Base-by-base conservation (phyloP, 2,797 vertebrate genomes). In the Gambelia wislizenii region DNA sequence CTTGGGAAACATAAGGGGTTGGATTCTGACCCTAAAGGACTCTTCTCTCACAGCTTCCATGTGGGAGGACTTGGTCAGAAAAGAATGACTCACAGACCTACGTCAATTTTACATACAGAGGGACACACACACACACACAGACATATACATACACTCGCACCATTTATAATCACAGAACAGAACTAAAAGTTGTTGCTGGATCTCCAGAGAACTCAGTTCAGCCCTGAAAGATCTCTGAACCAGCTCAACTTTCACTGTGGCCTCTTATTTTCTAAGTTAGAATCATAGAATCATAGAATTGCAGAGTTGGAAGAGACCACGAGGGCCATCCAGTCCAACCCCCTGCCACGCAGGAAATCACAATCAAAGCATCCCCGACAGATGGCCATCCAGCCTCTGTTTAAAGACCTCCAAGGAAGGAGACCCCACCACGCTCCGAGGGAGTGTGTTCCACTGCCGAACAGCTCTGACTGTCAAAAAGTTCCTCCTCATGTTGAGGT, bases 151-250 rank as follows among this genome's bases (percentile, higher is more conserved):
- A 69, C 33, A 36, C n/a, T 42, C n/a, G 42, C 69, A 95, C 96
- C 95, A 96, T 96, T 96, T 96, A 96, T 95, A 94, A 95, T 94
- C 95, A 93, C 88, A 95, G 93, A 88, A 95, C 76, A 42, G 85
- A 95, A 91, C 87, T 80, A 94, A 91, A 95, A 91, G 93, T 83
- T 92, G 87, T 87, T 10, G 14, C 84, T 0, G 36, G 83, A 91
- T 95, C 93, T 95, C 93, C 90, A 84, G 93, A 94, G 95, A 95
- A 91, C 77, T 61, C 44, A 0, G 92, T 89, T 87, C 54, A 0
- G 84, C 94, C 81, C 87, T 27, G 0, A 64, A 90, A 92, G 89
- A 95, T 89, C 85, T 36, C 36, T 1, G 42, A 64, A 67, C 80
- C 86, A 89, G 83, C 87, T 81, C 79, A 89, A 90, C 91, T 93